Percentiles rank a stretch among this genome's conserved stretches.
Conservation (phyloP, 2,113 vertebrate genomes). For the Saiga tatarica region DNA sequence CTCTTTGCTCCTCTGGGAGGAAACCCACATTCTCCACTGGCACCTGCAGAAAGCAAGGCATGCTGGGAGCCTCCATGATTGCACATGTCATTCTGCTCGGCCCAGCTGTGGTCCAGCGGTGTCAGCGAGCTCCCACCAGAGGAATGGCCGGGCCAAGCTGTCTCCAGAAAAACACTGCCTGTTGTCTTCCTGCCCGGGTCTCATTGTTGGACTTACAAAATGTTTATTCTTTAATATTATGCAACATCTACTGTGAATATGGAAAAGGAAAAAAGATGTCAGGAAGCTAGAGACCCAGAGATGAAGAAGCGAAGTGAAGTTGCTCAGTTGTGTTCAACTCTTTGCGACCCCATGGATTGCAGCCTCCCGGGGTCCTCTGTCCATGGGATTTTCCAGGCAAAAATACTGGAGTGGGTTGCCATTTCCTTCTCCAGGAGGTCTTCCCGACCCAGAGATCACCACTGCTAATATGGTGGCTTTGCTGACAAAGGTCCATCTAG, state of each 20-base stretch:
- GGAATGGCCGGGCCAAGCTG: accelerated
- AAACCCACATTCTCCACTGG: not conserved
- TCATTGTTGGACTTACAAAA: not conserved
- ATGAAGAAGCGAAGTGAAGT: not conserved
- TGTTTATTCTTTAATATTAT: not conserved
- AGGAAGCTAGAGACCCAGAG: not conserved
- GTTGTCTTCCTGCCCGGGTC: not conserved
- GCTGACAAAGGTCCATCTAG: not conserved
- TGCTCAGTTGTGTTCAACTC: no score
- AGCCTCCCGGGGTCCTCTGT: no score
- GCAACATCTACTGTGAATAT: not conserved
- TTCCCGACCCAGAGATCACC: not conserved
- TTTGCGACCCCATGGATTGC: no score
- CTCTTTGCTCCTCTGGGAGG: not conserved
- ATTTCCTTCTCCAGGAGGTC: no score
- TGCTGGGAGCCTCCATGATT: not conserved
- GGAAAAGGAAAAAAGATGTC: not conserved
- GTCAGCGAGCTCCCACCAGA: accelerated
- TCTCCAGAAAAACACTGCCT: not conserved
- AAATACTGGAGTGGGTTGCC: no score
- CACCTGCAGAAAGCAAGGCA: slow-evolving; percentile 12
- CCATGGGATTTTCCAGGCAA: no score
- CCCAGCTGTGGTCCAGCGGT: not conserved
- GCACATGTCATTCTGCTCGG: accelerated
- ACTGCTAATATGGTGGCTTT: not conserved